phyloP scores from a whole-genome alignment of 2,113 vertebrate species.

The Microcebus griseorufus region DNA sequence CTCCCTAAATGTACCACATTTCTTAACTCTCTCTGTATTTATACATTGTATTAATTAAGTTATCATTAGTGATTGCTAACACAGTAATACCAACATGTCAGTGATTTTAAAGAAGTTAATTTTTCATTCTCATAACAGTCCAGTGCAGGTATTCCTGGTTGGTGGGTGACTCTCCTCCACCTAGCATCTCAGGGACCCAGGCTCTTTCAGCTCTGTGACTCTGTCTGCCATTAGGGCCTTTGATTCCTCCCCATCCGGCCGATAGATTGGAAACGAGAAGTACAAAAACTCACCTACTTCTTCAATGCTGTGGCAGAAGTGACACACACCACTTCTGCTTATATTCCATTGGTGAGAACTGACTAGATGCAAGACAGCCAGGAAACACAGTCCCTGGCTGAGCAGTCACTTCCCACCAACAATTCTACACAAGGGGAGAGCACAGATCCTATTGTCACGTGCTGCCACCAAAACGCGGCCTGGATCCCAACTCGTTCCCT shows the following conservation, averaged over 20 bases:
- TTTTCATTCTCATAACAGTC: neutral
- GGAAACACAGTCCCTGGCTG: neutral
- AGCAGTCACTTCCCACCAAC: neutral
- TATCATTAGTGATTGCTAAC: neutral
- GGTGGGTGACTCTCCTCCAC: neutral
- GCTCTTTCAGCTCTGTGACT: neutral
- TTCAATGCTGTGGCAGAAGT: neutral
- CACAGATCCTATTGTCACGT: neutral
- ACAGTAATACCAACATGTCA: neutral
- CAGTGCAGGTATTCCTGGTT: neutral
- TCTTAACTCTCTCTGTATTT: neutral
- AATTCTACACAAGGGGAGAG: accelerated
- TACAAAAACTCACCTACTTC: neutral
- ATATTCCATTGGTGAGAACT: neutral
- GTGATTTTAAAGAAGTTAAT: neutral
- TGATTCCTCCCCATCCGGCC: neutral
- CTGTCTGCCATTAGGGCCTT: neutral
- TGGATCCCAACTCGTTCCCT: neutral
- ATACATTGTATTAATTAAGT: neutral
- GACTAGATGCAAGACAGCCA: neutral
- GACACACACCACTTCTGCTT: neutral
- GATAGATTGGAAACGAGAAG: neutral
- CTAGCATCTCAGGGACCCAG: neutral
- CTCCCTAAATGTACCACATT: neutral
- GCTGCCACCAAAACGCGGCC: neutral